Evolutionary conservation across 2,888 invertebrate species (phyloP), one percentile per base, ranked within the genome.

Genomic region (Drosophila neotestacea): DNA sequence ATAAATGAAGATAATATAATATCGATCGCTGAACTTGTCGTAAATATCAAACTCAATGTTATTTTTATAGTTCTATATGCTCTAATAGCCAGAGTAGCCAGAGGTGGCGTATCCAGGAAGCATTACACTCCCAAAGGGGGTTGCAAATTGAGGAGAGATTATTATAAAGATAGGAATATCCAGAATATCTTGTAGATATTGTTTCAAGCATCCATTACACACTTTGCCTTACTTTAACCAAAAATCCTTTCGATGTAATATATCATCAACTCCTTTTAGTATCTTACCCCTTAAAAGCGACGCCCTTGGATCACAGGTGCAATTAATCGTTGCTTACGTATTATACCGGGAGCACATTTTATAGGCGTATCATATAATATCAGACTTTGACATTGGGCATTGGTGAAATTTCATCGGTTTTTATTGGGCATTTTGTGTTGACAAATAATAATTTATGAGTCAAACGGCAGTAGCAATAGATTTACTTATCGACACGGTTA

Each of bases 1-100:
- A 86, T 88, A 83, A 86, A 86, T 68, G 54, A 64, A 88, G 87
- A 76, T 78, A 77, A 80, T 84, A 85, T 88, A 85, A 88, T 84
- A 84, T 84, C 88, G 84, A 88, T 71, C 73, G 65, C 51, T 77
- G 64, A 83, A 88, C 88, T 80, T 71, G 88, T 82, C 83, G 73
- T 88, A 84, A 84, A 88, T 84, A 84, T 85, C 85, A 87, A 79
- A 84, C 78, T 75, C 73, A 63, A 71, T 79, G 67, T 64, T 77
- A 77, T 77, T 67, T 72, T 78, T 79, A 66, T 60, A 51, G 41
- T 56, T 61, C 28, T 62, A 36, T 13, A 65, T 64, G 59, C 61
- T 65, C 52, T 56, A 46, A 39, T 44, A 50, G 42, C 50, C 39
- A 58, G 47, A 54, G 50, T 70, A 44, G 48, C 47, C 48, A 66